These are phyloP conservation scores for Ceratotherium simum DNA, from an alignment of 2,113 vertebrate species.

Conservation along the genomic window DNA sequence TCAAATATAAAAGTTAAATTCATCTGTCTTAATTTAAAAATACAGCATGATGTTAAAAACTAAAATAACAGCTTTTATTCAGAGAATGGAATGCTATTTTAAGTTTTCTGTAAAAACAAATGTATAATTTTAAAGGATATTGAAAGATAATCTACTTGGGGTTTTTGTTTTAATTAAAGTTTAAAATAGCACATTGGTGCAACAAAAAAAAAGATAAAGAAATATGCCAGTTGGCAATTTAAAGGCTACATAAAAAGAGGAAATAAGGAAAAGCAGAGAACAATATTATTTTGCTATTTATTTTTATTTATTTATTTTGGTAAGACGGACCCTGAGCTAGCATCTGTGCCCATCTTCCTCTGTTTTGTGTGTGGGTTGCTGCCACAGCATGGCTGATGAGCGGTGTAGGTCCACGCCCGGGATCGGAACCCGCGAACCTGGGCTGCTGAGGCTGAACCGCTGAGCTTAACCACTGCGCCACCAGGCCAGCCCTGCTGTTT, in stretches of 20 bases:
- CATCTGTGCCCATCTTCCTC: too few species aligned
- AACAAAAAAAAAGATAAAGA: neutral
- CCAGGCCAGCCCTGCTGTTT: neutral
- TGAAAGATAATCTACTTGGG: neutral
- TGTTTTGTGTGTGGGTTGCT: too few species aligned
- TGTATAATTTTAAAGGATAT: neutral
- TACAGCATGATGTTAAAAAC: neutral
- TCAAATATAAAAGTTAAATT: constrained; percentile 1
- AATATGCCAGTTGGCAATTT: neutral
- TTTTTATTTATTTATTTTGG: neutral
- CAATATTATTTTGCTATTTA: neutral
- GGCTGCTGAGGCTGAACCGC: too few species aligned
- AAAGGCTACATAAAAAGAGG: neutral
- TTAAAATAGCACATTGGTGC: neutral
- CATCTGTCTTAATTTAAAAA: neutral
- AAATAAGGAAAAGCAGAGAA: neutral
- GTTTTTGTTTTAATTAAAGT: neutral
- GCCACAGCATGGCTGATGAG: too few species aligned
- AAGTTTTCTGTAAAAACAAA: neutral
- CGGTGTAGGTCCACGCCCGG: too few species aligned
- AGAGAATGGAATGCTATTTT: neutral
- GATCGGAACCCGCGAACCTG: too few species aligned
- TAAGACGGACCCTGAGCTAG: too few species aligned
- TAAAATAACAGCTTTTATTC: neutral
- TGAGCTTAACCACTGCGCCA: too few species aligned